These are phyloP conservation scores for Aricia artaxerxes DNA, from an alignment of 2,888 invertebrate species.

Conservation along the genomic window DNA sequence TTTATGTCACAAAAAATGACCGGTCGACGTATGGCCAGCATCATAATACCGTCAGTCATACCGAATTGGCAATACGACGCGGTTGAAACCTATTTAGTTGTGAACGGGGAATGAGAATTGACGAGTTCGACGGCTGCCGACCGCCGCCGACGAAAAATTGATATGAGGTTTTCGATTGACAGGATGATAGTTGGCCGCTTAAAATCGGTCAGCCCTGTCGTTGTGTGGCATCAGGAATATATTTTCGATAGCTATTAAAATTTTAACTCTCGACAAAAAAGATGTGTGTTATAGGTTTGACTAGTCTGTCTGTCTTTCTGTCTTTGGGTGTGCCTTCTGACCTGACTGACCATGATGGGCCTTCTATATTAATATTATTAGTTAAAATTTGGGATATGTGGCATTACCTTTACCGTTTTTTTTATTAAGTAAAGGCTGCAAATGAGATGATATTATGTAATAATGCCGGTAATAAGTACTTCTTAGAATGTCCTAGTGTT, in stretches of 20 bases:
- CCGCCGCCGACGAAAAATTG: conserved; percentile 42
- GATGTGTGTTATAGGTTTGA: no score
- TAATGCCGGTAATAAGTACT: background rate
- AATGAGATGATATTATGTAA: no score
- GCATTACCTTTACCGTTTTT: no score
- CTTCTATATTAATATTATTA: no score
- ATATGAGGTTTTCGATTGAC: conserved; percentile 31
- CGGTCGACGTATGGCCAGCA: conserved; percentile 5
- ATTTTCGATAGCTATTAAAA: background rate
- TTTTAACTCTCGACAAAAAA: no score
- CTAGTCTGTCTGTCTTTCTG: no score
- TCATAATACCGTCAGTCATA: conserved; percentile 2
- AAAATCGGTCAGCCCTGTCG: conserved; percentile 13
- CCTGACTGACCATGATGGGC: no score
- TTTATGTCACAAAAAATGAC: background rate
- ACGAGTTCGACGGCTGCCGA: conserved; percentile 56
- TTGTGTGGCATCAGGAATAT: background rate
- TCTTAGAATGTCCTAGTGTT: background rate
- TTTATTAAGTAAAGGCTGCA: no score
- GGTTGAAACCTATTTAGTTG: conserved; percentile 47
- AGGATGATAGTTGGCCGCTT: conserved; percentile 32
- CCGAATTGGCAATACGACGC: conserved; percentile 41
- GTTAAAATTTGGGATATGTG: no score
- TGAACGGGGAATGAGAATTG: conserved; percentile 41
- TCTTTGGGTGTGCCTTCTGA: no score